Percentiles rank a stretch among this genome's conserved stretches.
Conservation (phyloP, 2,113 vertebrate genomes). For the Dryoscopus gambensis region DNA sequence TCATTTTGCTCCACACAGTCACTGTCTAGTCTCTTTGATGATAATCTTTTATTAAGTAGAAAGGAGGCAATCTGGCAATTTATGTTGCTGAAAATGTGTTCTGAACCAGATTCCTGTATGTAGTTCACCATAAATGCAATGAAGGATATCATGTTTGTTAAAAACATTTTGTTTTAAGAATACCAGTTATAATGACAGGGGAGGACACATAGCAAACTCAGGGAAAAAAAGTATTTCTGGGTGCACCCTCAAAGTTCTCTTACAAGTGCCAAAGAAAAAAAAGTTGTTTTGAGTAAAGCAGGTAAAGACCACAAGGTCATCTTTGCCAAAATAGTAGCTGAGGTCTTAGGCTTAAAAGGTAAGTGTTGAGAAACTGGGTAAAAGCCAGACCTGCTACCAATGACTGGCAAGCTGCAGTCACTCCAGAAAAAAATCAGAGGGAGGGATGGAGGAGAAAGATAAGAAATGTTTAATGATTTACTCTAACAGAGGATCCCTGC, state of each 20-base stretch:
- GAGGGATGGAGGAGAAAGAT: not conserved
- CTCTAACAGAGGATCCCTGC: not conserved
- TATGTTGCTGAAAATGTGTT: not conserved
- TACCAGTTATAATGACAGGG: not conserved
- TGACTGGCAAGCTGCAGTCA: not conserved
- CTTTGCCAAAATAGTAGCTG: not conserved
- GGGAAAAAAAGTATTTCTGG: not conserved
- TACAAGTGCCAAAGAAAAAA: not conserved
- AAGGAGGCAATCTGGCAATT: not conserved
- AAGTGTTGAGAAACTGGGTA: not conserved
- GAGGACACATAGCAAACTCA: not conserved
- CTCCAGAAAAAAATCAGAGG: not conserved
- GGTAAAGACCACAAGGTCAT: not conserved
- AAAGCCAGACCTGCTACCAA: not conserved
- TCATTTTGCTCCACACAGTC: not conserved
- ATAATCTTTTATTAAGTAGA: not conserved
- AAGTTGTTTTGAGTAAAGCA: not conserved
- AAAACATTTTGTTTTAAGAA: not conserved
- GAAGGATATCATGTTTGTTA: not conserved
- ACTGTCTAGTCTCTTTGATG: not conserved
- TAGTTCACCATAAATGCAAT: not conserved
- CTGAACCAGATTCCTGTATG: not conserved
- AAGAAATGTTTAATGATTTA: conserved; percentile 7
- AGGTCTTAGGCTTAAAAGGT: not conserved
- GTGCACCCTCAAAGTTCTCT: not conserved